Evolutionary conservation across 2,888 invertebrate genomes (phyloP).

Genomic region (Pyrrhia umbra): DNA sequence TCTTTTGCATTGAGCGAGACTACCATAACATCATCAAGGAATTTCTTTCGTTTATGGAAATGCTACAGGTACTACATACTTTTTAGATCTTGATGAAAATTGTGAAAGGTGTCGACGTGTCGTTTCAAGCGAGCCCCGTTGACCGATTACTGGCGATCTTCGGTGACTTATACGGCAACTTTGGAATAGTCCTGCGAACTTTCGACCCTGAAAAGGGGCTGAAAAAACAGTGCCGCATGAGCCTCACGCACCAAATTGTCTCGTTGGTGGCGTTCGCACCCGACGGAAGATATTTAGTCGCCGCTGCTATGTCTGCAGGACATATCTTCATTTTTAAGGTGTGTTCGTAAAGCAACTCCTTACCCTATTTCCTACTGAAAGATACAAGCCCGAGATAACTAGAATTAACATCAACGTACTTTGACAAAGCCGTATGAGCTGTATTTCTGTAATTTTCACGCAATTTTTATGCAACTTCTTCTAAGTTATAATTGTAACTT

Average conservation of each 20-base stretch:
- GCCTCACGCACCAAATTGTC: constrained; percentile 85
- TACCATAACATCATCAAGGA: too few relatives aligned
- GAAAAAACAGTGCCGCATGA: constrained; percentile 63
- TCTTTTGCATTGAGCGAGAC: too few relatives aligned
- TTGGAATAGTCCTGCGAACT: constrained; percentile 74
- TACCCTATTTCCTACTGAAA: not conserved
- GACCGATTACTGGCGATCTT: constrained; percentile 77
- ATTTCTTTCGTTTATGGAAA: too few relatives aligned
- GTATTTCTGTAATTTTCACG: too few relatives aligned
- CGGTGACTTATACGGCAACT: constrained; percentile 76
- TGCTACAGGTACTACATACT: not conserved
- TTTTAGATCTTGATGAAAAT: constrained; percentile 73
- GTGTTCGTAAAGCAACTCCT: constrained; percentile 13
- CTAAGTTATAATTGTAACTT: too few relatives aligned
- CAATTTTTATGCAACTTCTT: too few relatives aligned
- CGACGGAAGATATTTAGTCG: constrained; percentile 77
- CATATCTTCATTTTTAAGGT: constrained; percentile 84
- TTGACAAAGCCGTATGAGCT: not conserved
- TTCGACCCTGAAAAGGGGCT: constrained; percentile 56
- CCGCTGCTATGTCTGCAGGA: constrained; percentile 84
- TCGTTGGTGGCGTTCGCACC: constrained; percentile 79
- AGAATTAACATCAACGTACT: not conserved
- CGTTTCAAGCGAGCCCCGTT: constrained; percentile 79
- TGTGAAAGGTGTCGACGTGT: constrained; percentile 75
- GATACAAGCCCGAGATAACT: too few relatives aligned